These are phyloP conservation scores for Oedothorax gibbosus DNA, from an alignment of 1,140 invertebrate species.

Conservation along the genomic window DNA sequence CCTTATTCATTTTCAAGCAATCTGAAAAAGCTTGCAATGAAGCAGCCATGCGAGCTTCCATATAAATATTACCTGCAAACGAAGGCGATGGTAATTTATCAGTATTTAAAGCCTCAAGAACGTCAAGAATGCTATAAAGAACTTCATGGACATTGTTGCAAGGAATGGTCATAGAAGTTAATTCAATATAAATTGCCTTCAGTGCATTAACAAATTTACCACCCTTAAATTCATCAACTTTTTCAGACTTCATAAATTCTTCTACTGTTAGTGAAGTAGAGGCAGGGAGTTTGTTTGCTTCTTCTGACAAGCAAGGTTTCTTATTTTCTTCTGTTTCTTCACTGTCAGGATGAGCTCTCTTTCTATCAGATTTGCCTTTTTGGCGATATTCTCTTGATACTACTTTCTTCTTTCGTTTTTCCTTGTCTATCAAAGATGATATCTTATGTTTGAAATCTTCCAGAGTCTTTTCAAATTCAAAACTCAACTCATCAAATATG, in stretches of 20 bases:
- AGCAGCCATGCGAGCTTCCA: conserved; percentile 44
- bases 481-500: conserved; percentile 56
- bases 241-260: conserved; percentile 59
- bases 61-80: conserved; percentile 57
- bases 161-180: conserved; percentile 43
- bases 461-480: conserved; percentile 58
- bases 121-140: conserved; percentile 42
- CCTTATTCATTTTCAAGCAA: conserved; percentile 40
- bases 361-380: conserved; percentile 36
- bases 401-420: conserved; percentile 43
- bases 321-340: conserved; percentile 53
- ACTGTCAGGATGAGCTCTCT: conserved; percentile 41
- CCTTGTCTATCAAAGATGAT: conserved; percentile 46
- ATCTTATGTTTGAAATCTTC: conserved; percentile 54
- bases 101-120: conserved; percentile 45
- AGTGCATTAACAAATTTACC: conserved; percentile 56
- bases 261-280: conserved; percentile 21
- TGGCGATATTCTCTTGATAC: conserved; percentile 46
- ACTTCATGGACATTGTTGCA: conserved; percentile 57
- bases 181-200: conserved; percentile 38
- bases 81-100: conserved; percentile 57
- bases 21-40: conserved; percentile 43
- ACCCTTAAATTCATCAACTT: conserved; percentile 54
- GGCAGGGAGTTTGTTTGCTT: conserved; percentile 15
- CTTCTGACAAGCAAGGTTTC: conserved; percentile 53